Evolutionary conservation across 53 echinoderm and acorn worm species (phyloP).

Genomic region (Holothuria scabra): DNA sequence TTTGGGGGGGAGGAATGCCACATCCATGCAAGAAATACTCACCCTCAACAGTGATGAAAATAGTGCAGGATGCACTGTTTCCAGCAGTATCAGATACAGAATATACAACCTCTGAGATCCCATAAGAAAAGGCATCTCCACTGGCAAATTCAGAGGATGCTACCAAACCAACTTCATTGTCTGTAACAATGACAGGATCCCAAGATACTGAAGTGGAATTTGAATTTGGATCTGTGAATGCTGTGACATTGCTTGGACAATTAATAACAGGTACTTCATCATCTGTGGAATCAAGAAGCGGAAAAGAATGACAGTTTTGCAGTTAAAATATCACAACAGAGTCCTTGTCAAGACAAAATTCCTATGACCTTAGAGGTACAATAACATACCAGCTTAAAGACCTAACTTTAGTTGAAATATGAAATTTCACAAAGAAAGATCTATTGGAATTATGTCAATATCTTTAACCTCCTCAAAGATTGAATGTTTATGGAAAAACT

Average conservation of each 20-base stretch:
- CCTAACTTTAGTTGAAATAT: no score
- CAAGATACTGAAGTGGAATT: background rate
- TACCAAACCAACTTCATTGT: background rate
- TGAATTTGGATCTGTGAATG: background rate
- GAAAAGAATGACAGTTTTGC: background rate
- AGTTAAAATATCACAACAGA: no score
- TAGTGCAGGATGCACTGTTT: background rate
- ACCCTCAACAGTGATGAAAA: conserved; percentile 1
- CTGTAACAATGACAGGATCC: background rate
- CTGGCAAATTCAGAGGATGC: background rate
- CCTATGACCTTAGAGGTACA: no score
- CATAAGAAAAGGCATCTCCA: background rate
- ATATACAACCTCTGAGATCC: background rate
- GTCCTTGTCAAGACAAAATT: no score
- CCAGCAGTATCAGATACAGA: background rate
- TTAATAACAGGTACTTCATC: background rate
- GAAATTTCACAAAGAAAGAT: no score
- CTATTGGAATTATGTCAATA: no score
- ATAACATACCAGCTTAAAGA: no score
- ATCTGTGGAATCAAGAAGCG: background rate
- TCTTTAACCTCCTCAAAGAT: no score
- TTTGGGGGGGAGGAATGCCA: no score
- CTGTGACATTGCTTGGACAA: background rate
- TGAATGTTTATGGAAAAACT: no score
- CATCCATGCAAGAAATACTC: background rate